A percentile compares a stretch with the other conserved stretches of the same genome.
phyloP scores from a whole-genome alignment of 2,888 invertebrate species.

The Anagyrus pseudococci region DNA sequence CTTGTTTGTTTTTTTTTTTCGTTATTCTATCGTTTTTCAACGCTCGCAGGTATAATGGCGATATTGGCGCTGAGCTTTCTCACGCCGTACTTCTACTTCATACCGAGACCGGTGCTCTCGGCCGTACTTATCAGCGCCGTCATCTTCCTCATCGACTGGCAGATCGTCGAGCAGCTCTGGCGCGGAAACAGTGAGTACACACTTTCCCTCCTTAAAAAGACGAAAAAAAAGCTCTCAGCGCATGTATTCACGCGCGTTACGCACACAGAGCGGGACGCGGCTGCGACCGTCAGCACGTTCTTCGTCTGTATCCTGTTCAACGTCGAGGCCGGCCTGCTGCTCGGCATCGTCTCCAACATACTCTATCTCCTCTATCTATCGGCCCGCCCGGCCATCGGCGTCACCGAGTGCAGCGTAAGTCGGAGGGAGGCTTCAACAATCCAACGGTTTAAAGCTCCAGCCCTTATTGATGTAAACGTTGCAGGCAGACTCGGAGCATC shows the following conservation, averaged over 20 bases:
- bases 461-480: not conserved
- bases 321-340: conserved; percentile 81
- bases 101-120: conserved; percentile 83
- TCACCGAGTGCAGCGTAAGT: conserved; percentile 61
- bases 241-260: no score
- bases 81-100: conserved; percentile 86
- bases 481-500: conserved; percentile 62
- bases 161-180: conserved; percentile 66
- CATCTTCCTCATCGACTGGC: conserved; percentile 76
- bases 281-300: conserved; percentile 74
- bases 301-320: conserved; percentile 72
- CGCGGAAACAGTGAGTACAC: conserved; percentile 62
- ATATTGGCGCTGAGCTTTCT: conserved; percentile 83
- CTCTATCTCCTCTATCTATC: conserved; percentile 71
- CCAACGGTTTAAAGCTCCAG: no score
- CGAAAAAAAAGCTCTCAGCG: no score
- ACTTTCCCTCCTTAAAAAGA: not conserved
- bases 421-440: not conserved
- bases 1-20: not conserved
- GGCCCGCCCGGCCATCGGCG: conserved; percentile 69
- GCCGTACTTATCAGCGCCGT: conserved; percentile 91
- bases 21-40: not conserved
- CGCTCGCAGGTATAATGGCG: conserved; percentile 73
- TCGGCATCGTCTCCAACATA: conserved; percentile 73
- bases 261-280: conserved; percentile 67